These are phyloP conservation scores for Coronaproctus castanopsis DNA, from an alignment of 2,888 invertebrate genomes.

Conservation along the genomic window DNA sequence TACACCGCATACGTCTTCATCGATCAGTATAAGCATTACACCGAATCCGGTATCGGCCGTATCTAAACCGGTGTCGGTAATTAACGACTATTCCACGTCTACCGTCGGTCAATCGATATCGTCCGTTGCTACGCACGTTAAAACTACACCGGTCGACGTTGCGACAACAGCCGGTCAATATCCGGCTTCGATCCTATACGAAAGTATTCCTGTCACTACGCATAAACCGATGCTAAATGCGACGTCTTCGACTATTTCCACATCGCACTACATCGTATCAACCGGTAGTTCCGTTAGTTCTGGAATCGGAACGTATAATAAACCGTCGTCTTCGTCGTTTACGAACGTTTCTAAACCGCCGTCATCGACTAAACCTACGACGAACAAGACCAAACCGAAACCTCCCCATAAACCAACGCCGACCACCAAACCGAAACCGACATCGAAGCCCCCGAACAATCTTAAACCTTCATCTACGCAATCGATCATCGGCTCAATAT, in stretches of 20 bases:
- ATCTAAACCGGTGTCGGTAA: slow-evolving; percentile 16
- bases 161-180: slow-evolving; percentile 23
- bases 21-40: neutral
- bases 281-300: neutral
- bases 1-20: neutral
- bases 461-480: slow-evolving; percentile 15
- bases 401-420: slow-evolving; percentile 22
- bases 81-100: slow-evolving; percentile 24
- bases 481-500: slow-evolving; percentile 14
- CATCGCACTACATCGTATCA: slow-evolving; percentile 10
- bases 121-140: neutral
- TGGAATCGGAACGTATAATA: neutral
- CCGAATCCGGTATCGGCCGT: neutral
- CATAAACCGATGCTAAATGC: slow-evolving; percentile 11
- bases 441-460: no score
- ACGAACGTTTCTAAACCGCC: slow-evolving; percentile 18
- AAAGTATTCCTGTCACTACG: slow-evolving; percentile 3
- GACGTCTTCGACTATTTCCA: slow-evolving; percentile 15
- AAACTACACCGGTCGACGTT: slow-evolving; percentile 20
- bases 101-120: slow-evolving; percentile 18
- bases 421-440: slow-evolving; percentile 24
- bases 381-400: slow-evolving; percentile 14
- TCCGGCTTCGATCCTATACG: slow-evolving; percentile 19
- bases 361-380: slow-evolving; percentile 19
- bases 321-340: neutral